A percentile compares a stretch with the other conserved stretches of the same genome.
These are phyloP conservation scores for Hetaerina titia DNA, from an alignment of 2,888 invertebrate species.

Conservation along the genomic window DNA sequence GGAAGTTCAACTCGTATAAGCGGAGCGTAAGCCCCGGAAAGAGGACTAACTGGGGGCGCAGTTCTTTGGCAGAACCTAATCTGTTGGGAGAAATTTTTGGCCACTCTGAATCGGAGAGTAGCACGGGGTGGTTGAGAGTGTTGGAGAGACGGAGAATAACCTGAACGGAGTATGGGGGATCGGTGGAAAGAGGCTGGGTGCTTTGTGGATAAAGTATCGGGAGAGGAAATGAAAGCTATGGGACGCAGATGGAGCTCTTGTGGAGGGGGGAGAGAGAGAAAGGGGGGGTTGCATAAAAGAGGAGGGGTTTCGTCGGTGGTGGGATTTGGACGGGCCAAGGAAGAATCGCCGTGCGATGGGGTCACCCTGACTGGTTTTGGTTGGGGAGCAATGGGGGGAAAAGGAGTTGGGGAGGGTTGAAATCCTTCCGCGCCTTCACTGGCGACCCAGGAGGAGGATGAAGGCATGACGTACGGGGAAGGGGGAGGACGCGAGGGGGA, in stretches of 20 bases:
- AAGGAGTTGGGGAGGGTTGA: neutral
- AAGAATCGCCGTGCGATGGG: constrained; percentile 14
- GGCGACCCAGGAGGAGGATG: neutral
- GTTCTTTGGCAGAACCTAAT: neutral
- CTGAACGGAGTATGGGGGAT: neutral
- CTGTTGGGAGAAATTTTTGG: constrained; percentile 23
- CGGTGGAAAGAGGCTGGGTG: neutral
- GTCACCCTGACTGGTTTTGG: neutral
- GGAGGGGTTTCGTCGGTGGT: constrained; percentile 34
- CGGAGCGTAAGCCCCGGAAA: neutral
- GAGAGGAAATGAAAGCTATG: constrained; percentile 54
- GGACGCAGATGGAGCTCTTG: constrained; percentile 49
- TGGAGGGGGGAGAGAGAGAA: neutral
- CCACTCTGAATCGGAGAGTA: neutral
- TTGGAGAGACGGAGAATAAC: neutral
- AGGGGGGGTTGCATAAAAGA: neutral
- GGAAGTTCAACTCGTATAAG: no score
- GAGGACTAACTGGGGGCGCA: no score
- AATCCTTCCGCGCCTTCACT: neutral
- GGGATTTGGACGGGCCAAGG: constrained; percentile 6
- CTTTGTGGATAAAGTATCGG: constrained; percentile 40
- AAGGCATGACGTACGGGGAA: neutral
- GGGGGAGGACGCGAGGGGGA: neutral
- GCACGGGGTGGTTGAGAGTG: no score
- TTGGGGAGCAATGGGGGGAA: neutral